A percentile compares a stretch with the other conserved stretches of the same genome.
These are phyloP conservation scores for Ptychobarbus kaznakovi DNA, from an alignment of 2,797 vertebrate genomes.

Conservation along the genomic window DNA sequence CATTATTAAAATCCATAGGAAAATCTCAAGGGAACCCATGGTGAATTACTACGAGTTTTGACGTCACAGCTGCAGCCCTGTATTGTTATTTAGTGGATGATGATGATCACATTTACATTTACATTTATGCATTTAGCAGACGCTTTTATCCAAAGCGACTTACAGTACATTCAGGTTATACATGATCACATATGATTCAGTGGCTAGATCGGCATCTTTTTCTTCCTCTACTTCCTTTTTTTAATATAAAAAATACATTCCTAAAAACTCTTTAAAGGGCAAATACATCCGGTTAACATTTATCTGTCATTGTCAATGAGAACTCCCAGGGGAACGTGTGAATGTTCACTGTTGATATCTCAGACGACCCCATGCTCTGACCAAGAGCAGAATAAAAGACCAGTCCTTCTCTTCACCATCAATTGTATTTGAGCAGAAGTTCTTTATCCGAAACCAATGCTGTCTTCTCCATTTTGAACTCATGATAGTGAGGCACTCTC, in stretches of 20 bases:
- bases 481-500: conserved; percentile 36
- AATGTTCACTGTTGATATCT: conserved; percentile 48
- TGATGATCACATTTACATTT: no score
- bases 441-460: conserved; percentile 57
- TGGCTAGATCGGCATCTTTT: neutral
- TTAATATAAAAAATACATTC: neutral
- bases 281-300: conserved; percentile 47
- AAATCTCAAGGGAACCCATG: neutral
- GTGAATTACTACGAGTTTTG: neutral
- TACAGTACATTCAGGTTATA: no score
- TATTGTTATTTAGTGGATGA: neutral
- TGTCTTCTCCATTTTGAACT: conserved; percentile 29
- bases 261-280: neutral
- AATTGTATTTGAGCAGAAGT: conserved; percentile 43
- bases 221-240: neutral
- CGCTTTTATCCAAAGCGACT: no score
- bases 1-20: neutral
- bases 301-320: conserved; percentile 47
- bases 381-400: conserved; percentile 44
- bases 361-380: conserved; percentile 49
- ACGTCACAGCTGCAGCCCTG: neutral
- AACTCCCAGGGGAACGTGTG: conserved; percentile 42
- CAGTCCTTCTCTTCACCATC: conserved; percentile 33
- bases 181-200: neutral
- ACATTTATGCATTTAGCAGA: no score